Conservation (phyloP, 2,888 invertebrate genomes). For the Pterostichus madidus region DNA sequence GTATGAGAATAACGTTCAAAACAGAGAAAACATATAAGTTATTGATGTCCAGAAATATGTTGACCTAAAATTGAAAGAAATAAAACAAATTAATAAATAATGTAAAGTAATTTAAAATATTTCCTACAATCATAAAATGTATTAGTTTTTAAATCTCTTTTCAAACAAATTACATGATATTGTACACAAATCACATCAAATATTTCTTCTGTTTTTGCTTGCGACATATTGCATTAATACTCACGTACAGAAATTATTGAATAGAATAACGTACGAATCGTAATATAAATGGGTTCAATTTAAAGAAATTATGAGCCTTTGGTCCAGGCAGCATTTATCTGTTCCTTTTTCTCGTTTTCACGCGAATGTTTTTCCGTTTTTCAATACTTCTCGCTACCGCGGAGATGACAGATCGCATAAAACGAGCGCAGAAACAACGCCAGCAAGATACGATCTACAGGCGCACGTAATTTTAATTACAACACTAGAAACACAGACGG, state of each 20-base stretch:
- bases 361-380: slow-evolving; percentile 37
- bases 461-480: slow-evolving; percentile 31
- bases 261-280: slow-evolving; percentile 29
- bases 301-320: slow-evolving; percentile 40
- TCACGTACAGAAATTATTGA: slow-evolving; percentile 44
- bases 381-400: slow-evolving; percentile 21
- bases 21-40: slow-evolving; percentile 52
- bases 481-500: neutral
- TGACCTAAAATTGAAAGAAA: slow-evolving; percentile 8
- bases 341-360: slow-evolving; percentile 30
- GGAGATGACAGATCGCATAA: slow-evolving; percentile 39
- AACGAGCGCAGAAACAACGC: slow-evolving; percentile 26
- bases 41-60: slow-evolving; percentile 23
- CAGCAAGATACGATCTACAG: neutral
- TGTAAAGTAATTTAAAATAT: slow-evolving; percentile 41
- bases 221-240: slow-evolving; percentile 33
- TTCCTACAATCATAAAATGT: slow-evolving; percentile 14
- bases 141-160: neutral
- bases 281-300: slow-evolving; percentile 42
- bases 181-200: slow-evolving; percentile 9
- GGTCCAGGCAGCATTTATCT: slow-evolving; percentile 45
- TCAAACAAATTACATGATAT: neutral
- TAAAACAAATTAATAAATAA: slow-evolving; percentile 18
- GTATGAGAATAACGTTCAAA: slow-evolving; percentile 37
- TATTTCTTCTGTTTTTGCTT: slow-evolving; percentile 33